phyloP scores from a whole-genome alignment of 2,113 vertebrate species.

The Bubo scandiacus region DNA sequence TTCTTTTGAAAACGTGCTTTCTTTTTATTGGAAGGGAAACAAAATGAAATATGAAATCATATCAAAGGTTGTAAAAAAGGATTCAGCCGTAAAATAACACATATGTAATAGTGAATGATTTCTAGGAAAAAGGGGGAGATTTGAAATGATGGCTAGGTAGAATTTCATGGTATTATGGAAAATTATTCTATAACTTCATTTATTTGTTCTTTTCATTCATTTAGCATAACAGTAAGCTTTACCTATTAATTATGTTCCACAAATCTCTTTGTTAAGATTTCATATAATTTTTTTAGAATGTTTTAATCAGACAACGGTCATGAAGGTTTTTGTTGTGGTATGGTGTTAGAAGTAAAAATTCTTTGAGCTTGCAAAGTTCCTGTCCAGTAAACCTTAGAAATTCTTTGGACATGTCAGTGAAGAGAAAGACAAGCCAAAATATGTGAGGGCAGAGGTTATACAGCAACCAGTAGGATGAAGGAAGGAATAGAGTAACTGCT shows the following conservation, averaged over 20 bases:
- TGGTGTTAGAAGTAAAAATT: background rate
- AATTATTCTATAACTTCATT: background rate
- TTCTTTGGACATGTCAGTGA: background rate
- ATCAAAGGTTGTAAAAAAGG: background rate
- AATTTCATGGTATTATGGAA: background rate
- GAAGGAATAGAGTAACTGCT: background rate
- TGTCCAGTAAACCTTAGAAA: background rate
- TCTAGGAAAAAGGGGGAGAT: background rate
- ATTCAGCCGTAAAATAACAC: background rate
- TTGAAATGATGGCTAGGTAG: background rate
- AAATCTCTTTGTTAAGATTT: background rate
- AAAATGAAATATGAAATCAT: background rate
- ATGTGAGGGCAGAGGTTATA: background rate
- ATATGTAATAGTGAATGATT: background rate
- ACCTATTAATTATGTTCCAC: background rate
- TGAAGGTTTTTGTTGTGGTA: background rate
- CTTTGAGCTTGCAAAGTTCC: background rate
- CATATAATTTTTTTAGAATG: background rate
- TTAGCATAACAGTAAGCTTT: background rate
- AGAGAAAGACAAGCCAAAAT: background rate
- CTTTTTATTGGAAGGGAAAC: background rate
- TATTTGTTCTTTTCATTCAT: background rate
- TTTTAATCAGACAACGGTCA: background rate
- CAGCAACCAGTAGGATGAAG: background rate
- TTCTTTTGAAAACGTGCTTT: background rate